Percentiles rank a stretch among this genome's conserved stretches.
phyloP scores from a whole-genome alignment of 2,888 invertebrate species.

The Pristionchus arcanus region DNA sequence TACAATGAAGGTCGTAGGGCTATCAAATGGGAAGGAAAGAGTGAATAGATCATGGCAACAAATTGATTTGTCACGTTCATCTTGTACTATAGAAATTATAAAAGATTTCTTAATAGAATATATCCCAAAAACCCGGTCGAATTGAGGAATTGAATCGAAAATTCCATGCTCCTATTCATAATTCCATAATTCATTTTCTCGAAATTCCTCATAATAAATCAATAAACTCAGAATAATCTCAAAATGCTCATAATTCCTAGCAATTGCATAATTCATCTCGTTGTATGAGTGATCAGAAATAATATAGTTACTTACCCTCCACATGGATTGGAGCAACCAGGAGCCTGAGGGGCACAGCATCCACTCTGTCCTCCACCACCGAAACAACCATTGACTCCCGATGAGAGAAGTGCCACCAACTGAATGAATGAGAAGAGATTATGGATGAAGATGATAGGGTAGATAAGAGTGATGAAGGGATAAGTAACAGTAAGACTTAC shows the following conservation, averaged over 20 bases:
- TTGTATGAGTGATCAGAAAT: too few relatives aligned
- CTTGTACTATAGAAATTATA: too few relatives aligned
- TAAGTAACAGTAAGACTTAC: background rate
- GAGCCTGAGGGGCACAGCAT: constrained; percentile 2
- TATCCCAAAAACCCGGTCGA: too few relatives aligned
- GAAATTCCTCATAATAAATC: too few relatives aligned
- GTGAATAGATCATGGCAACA: background rate
- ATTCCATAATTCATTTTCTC: too few relatives aligned
- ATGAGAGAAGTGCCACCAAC: background rate
- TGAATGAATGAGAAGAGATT: background rate
- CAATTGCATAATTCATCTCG: too few relatives aligned
- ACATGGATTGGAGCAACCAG: background rate
- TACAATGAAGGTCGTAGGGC: background rate
- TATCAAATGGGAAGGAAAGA: background rate
- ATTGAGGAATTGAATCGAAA: too few relatives aligned
- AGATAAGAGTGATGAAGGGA: background rate
- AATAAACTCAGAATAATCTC: too few relatives aligned
- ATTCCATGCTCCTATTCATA: too few relatives aligned
- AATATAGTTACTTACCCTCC: background rate
- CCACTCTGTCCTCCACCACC: constrained; percentile 2
- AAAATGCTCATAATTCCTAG: too few relatives aligned
- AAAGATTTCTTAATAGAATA: too few relatives aligned
- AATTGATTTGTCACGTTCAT: background rate
- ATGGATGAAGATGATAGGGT: background rate
- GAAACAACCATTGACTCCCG: background rate